phyloP scores from a whole-genome alignment of 2,888 invertebrate species.

The Erebia epiphron region DNA sequence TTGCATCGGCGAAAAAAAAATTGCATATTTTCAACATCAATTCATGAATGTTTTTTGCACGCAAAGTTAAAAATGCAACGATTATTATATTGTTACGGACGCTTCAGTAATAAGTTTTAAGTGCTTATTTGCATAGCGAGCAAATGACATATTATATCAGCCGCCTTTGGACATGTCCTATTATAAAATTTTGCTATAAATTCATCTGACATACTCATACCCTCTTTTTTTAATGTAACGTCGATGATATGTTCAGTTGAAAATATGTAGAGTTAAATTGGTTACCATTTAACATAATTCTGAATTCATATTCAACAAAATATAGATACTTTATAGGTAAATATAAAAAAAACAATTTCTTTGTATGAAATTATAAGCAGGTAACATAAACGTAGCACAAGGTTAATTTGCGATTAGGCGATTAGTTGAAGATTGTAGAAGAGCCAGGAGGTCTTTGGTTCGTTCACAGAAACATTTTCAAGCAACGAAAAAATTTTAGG shows the following conservation, averaged over 20 bases:
- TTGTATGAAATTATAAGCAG: too few relatives aligned
- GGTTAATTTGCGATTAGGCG: too few relatives aligned
- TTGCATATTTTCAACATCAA: slow-evolving; percentile 62
- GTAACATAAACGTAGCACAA: too few relatives aligned
- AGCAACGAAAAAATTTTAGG: too few relatives aligned
- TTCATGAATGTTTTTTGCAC: slow-evolving; percentile 43
- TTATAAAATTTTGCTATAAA: slow-evolving; percentile 19
- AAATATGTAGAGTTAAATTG: background rate
- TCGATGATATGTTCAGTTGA: background rate
- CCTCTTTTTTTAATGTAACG: background rate
- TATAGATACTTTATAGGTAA: too few relatives aligned
- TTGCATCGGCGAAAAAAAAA: slow-evolving; percentile 69
- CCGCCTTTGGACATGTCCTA: slow-evolving; percentile 26
- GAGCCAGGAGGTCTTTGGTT: too few relatives aligned
- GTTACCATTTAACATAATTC: background rate
- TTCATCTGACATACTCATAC: slow-evolving; percentile 9
- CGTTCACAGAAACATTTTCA: too few relatives aligned
- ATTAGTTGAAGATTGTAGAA: too few relatives aligned
- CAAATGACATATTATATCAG: slow-evolving; percentile 28
- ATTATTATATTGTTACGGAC: slow-evolving; percentile 50
- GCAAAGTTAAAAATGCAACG: slow-evolving; percentile 51
- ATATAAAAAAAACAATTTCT: too few relatives aligned
- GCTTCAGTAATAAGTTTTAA: slow-evolving; percentile 51
- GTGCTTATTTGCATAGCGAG: slow-evolving; percentile 51
- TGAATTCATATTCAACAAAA: background rate